Evolutionary conservation across 2,888 invertebrate species (phyloP), one percentile per base, ranked within the genome.

Genomic region (Omphaloscelis lunosa): DNA sequence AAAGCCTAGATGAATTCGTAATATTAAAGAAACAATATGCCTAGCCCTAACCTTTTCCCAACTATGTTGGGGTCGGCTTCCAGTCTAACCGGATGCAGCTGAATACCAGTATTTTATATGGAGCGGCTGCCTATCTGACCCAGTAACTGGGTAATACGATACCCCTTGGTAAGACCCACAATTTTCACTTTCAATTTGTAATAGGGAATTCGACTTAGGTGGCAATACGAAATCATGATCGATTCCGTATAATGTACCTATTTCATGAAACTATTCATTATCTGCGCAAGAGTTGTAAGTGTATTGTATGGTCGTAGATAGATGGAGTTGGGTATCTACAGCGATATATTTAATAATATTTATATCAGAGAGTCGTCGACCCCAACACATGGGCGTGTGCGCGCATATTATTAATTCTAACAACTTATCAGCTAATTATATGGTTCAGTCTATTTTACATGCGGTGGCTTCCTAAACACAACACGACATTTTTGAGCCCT

Each of bases 311-410:
- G 81, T 77, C 80, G 82, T 84, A 90, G 89, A 88, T 90, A 77
- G 69, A 90, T 85, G 77, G 78, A 81, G 87, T 84, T 88, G 80
- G 82, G 80, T 86, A 85, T 82, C 85, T 84, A 79, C 74, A 80
- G 84, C 83, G 86, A 83, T 90, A 89, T 93, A 93, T 93, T 90
- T 91, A 94, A 92, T 92, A 93, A 92, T 93, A 93, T 95, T 94
- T 95, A 95, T 95, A 95, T 95, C 95, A 90, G 81, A 86, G 90
- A 92, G 95, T 95, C 95, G 93, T 89, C 93, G 96, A 95, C 95
- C 95, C 91, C 94, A 90, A 88, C 91, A 90, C 86, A 90, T 91
- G 93, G 90, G 89, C 91, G 90, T 90, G 87, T 89, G 89, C 89
- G 89, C 90, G 90, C 92, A 92, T 91, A 90, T 90, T 90, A 86